Evolutionary conservation across 1,140 invertebrate species (phyloP).

Genomic region (Adoxophyes honmai): DNA sequence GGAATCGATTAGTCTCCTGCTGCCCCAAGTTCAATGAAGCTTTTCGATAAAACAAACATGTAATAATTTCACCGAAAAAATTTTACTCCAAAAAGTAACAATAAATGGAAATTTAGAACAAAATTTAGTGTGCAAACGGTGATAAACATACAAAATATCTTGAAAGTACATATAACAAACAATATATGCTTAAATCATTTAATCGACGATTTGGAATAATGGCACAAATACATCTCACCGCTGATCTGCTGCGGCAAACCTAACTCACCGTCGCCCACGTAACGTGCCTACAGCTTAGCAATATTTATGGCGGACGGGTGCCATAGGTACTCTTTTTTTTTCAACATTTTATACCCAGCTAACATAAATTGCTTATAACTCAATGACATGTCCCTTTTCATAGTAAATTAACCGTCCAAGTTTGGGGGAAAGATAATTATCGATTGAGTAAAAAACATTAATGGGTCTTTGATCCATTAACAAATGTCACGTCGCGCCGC

Average conservation of each 20-base stretch:
- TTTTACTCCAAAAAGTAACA: no score
- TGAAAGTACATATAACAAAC: no score
- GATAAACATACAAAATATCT: no score
- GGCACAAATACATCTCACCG: background rate
- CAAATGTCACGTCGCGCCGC: background rate
- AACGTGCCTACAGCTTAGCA: background rate
- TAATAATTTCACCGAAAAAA: no score
- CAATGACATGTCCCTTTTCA: background rate
- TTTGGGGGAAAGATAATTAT: slow-evolving; percentile 29
- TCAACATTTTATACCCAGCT: background rate
- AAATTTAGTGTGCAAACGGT: no score
- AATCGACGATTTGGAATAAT: background rate
- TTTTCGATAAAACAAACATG: no score
- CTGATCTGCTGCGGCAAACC: background rate
- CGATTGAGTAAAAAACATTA: slow-evolving; percentile 33
- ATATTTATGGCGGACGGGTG: slow-evolving; percentile 14
- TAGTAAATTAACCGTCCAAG: background rate
- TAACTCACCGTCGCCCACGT: background rate
- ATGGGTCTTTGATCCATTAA: slow-evolving; percentile 28
- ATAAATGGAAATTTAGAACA: no score
- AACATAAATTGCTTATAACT: slow-evolving; percentile 5
- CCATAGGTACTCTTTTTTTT: background rate
- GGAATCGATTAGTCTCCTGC: no score
- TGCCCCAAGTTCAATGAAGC: no score
- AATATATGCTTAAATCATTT: no score